Base-by-base conservation (phyloP, 2,797 vertebrate genomes). In the Leucoraja ocellata region DNA sequence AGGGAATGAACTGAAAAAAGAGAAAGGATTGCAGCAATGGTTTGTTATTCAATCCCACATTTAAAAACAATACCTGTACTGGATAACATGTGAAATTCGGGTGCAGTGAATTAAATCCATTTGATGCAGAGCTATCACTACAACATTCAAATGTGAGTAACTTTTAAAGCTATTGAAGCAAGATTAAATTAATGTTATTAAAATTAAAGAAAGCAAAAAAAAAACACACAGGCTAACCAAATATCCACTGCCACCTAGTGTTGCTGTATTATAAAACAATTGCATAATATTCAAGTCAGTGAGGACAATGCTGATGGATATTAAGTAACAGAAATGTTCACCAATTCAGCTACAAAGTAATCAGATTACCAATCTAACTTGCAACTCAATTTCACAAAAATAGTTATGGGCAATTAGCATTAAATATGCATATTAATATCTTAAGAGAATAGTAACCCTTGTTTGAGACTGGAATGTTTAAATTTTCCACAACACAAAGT, bases 201-300 rank as follows among this genome's bases (percentile, higher is more conserved):
- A 74, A 74, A 74, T 21, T 74, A 25, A 74, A 74, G 21, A 21
- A 7, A 21, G 71, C 71, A 74, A 74, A 74, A 74, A 6, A 73
- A 54, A 9, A 1, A 10, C 7, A 54, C 23, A 54, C 54, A 3
- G 39, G 11, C 10, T 13, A 74, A 54, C 39, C 4, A 76, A 28
- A 92, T 58, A 58, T 54, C 90, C 36, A 92, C 90, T 92, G 90
- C 90, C 90, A 92, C 36, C 90, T 92, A 54, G 90, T 76, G 90
- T 74, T 68, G 16, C 18, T 68, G 63, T 10, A 68, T 68, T 78
- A 23, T 68, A 68, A 68, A 21, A 32, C 28, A 25, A 88, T 21
- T 68, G 10, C 23, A 92, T 36, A 74, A 74, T 74, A 36, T 92
- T 65, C 32, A 21, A 39, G 68, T 10, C 25, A 9, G 14, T 25